Base-by-base conservation (phyloP, 30 jellyfish, hydroid and myxozoan genomes). In the Sanderia malayensis region DNA sequence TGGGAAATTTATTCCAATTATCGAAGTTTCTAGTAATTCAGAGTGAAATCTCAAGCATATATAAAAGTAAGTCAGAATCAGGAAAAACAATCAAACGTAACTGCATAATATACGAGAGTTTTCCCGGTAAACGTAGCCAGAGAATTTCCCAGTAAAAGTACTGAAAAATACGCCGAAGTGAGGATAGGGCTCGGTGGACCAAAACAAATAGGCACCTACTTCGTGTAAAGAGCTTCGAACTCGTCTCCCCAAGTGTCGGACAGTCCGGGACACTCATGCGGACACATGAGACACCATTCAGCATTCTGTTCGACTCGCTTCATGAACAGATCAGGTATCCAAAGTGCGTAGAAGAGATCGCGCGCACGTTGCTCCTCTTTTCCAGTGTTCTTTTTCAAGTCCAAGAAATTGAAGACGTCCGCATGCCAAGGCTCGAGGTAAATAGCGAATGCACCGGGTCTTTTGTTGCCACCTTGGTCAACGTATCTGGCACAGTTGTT, bases 361-460 rank as follows among this genome's bases (percentile, higher is more conserved):
- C 97, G 79, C 9, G 99, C 97, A 20, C 97, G 60, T 78, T 83
- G 85, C 58, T 86, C 97, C 75, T 93, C 99, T 29, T 83, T 82
- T 4, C 99, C 99, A 23, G 99, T 93, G 73, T 93, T 93, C 66
- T 86, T 86, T 79, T 87, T 80, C 70, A 93, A 63, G 44, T 86
- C 97, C 27, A 93, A 57, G 71, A 93, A 93, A 23, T 93, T 97
- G 53, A 80, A 61, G 19, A 93, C 66, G 73, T 93, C 99, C 26
- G 97, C 96, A 77, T 93, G 99, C 99, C 99, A 93, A 21, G 99
- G 91, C 75, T 93, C 99, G 61, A 93, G 70, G 49, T 93, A 93
- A 46, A 86, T 64, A 24, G 97, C 97, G 76, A 93, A 81, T 0
- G 99, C 94, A 1, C 99, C 99, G 32, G 97, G 97, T 44, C 99